Percentiles rank a stretch among this genome's conserved stretches.
Evolutionary conservation across 2,888 invertebrate species (phyloP).

Genomic region (Heteromyza rotundicornis): DNA sequence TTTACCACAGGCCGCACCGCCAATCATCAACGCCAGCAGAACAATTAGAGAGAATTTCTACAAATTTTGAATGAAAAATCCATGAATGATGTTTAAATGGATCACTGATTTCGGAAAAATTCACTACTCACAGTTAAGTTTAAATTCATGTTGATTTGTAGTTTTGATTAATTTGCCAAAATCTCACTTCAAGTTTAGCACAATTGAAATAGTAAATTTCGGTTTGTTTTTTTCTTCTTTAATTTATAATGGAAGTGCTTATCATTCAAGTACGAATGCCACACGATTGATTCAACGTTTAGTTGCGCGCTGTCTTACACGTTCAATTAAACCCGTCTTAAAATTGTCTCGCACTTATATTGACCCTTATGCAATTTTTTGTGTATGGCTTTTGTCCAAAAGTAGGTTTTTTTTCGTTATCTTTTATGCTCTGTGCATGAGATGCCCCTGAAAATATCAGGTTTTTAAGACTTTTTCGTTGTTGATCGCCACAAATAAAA

Average conservation of each 20-base stretch:
- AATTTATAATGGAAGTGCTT: too few relatives aligned
- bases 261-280: neutral
- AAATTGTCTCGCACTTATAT: constrained; percentile 40
- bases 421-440: neutral
- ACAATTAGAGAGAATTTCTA: constrained; percentile 14
- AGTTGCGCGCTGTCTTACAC: constrained; percentile 22
- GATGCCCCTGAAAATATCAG: constrained; percentile 48
- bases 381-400: constrained; percentile 18
- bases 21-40: constrained; percentile 24
- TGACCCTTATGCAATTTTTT: constrained; percentile 50
- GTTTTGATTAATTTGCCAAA: neutral
- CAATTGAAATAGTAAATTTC: too few relatives aligned
- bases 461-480: too few relatives aligned
- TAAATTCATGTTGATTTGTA: constrained; percentile 28
- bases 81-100: neutral
- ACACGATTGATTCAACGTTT: constrained; percentile 7
- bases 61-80: neutral
- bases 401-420: constrained; percentile 23
- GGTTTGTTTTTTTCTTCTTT: too few relatives aligned
- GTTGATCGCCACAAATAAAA: constrained; percentile 16
- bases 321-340: constrained; percentile 45
- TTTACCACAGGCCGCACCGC: constrained; percentile 36
- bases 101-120: too few relatives aligned
- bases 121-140: constrained; percentile 26
- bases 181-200: neutral